Evolutionary conservation across 2,797 vertebrate species (phyloP).

Genomic region (Trematomus bernacchii): DNA sequence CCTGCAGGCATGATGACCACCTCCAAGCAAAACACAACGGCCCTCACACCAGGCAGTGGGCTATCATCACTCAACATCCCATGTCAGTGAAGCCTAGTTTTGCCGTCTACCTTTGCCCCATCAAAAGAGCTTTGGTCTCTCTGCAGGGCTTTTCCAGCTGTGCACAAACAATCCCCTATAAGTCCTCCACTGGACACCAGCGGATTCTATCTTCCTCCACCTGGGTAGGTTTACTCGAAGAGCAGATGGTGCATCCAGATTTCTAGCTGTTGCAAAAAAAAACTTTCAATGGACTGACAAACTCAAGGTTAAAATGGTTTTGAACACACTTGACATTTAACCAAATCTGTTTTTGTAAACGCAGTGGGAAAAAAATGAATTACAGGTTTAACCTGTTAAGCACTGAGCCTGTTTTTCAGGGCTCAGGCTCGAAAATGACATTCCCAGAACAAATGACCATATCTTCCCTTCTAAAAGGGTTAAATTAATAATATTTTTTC

Average conservation of each 20-base stretch:
- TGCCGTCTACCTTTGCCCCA: constrained; percentile 34
- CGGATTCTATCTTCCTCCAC: constrained; percentile 33
- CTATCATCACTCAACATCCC: constrained; percentile 32
- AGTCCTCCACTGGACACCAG: constrained; percentile 45
- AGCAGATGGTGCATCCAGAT: constrained; percentile 22
- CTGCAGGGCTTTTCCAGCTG: constrained; percentile 43
- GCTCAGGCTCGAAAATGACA: no score
- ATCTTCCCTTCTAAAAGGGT: no score
- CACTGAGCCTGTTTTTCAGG: no score
- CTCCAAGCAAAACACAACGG: constrained; percentile 12
- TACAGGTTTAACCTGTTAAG: neutral
- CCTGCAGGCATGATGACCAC: constrained; percentile 21
- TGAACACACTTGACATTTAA: neutral
- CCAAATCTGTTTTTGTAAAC: constrained; percentile 6
- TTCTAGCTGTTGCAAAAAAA: constrained; percentile 30
- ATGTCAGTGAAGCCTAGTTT: neutral
- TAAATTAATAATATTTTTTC: no score
- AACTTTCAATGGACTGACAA: constrained; percentile 5
- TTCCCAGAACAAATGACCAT: no score
- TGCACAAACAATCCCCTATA: constrained; percentile 36
- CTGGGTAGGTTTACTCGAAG: constrained; percentile 13
- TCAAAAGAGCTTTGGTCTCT: constrained; percentile 36
- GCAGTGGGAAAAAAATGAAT: neutral
- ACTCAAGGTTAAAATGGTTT: neutral
- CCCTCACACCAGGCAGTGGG: constrained; percentile 25